Evolutionary conservation across 1,140 invertebrate species (phyloP), one percentile per base, ranked within the genome.

Genomic region (Telenomus remus): DNA sequence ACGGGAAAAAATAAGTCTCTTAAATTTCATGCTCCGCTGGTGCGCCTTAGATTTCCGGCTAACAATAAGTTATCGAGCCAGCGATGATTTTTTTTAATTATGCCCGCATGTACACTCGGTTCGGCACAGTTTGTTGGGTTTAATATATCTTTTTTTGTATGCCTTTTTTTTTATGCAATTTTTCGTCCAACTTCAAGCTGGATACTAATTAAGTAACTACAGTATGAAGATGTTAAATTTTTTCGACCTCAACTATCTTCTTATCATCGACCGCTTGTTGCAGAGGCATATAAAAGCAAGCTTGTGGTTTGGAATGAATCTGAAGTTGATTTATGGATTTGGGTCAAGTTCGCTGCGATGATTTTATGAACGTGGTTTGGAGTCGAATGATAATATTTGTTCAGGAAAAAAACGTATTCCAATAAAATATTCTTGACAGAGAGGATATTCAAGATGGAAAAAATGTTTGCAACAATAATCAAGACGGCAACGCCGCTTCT

Each of bases 21-120:
- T 57, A 65, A 65, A 66, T 73, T 73, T 73, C 61, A 73, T 50
- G 63, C 71, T 74, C 63, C 46, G 63, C 63, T 68, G 71, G 37
- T 68, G 63, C 63, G 51, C 63, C 53, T 51, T 75, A 33, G 43
- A 69, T 69, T 69, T 70, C 72, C 65, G 72, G 72, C 57, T 66
- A 12, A 39, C 44, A 68, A 68, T 68, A 57, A 19, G 14, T 74
- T 74, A 68, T 64, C 46, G 64, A 68, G 53, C 14, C 16, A 19
- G 35, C 9, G 55, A 75, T 64, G 72, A 76, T 64, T 59, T 53
- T 27, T 65, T 69, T 69, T 69, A 69, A 69, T 76, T 64, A 69
- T 61, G 1, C 15, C 12, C 48, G 35, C 16, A 34, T 27, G 43
- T 60, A 6, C 8, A 53, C 16, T 51, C 34, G 49, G 8, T 56